phyloP scores from a whole-genome alignment of 92 coral and sea anemone genomes.

The Palythoa grandis region DNA sequence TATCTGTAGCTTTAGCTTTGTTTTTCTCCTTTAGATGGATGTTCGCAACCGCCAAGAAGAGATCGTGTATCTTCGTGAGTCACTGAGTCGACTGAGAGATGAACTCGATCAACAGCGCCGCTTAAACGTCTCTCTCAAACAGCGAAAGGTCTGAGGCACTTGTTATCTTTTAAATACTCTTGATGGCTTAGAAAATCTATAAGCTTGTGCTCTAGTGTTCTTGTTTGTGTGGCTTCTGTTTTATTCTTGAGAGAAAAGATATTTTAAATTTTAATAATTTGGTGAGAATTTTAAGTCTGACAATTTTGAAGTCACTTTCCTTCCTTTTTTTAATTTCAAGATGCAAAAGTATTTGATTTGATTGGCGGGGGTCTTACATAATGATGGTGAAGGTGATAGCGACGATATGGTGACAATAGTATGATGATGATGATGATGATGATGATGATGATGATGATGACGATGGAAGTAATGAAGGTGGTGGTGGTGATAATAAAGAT shows the following conservation, averaged over 20 bases:
- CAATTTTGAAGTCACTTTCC: too few relatives aligned
- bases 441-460: background rate
- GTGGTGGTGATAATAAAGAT: background rate
- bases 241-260: background rate
- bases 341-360: too few relatives aligned
- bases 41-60: constrained; percentile 85
- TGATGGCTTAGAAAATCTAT: background rate
- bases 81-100: constrained; percentile 78
- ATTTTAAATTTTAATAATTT: too few relatives aligned
- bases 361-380: background rate
- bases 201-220: too few relatives aligned
- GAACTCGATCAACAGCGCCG: constrained; percentile 91
- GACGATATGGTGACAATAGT: background rate
- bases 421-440: background rate
- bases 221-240: too few relatives aligned
- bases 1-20: background rate
- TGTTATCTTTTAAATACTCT: background rate
- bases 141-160: constrained; percentile 70
- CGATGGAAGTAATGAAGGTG: background rate
- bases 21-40: constrained; percentile 61
- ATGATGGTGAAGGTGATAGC: background rate
- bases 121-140: constrained; percentile 77
- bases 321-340: too few relatives aligned
- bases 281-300: too few relatives aligned
- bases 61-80: constrained; percentile 79